Conservation (phyloP, 2,797 vertebrate genomes). For the Sebastes taczanowskii region DNA sequence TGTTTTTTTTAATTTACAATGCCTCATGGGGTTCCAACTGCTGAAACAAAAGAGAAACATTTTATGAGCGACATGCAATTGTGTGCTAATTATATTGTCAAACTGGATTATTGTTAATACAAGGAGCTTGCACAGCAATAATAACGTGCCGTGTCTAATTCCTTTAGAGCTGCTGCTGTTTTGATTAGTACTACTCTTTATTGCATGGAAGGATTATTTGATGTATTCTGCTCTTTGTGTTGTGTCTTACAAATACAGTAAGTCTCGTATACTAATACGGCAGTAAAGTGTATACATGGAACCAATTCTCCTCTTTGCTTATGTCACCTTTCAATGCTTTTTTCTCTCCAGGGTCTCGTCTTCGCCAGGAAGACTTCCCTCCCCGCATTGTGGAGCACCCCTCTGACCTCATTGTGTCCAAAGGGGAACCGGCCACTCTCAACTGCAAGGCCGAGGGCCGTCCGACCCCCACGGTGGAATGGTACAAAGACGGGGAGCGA, state of each 20-base stretch:
- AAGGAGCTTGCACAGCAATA: constrained; percentile 33
- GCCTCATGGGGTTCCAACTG: constrained; percentile 38
- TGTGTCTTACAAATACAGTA: constrained; percentile 24
- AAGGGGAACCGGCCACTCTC: constrained; percentile 93
- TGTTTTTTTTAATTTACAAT: constrained; percentile 32
- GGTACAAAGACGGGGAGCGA: constrained; percentile 94
- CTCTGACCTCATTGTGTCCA: constrained; percentile 94
- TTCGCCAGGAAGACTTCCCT: constrained; percentile 95
- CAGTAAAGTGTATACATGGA: neutral
- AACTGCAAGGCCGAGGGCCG: constrained; percentile 95
- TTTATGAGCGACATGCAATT: constrained; percentile 43
- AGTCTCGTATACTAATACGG: neutral
- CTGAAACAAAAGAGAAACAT: constrained; percentile 55
- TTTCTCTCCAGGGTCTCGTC: constrained; percentile 87
- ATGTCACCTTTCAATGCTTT: neutral
- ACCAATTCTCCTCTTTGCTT: neutral
- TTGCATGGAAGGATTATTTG: constrained; percentile 24
- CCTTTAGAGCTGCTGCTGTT: constrained; percentile 45
- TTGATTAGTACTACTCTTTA: constrained; percentile 35
- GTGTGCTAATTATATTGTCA: constrained; percentile 71
- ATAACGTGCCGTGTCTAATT: constrained; percentile 59
- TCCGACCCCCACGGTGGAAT: constrained; percentile 91
- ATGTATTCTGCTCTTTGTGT: constrained; percentile 18
- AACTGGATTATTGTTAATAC: constrained; percentile 63
- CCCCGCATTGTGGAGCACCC: constrained; percentile 95